Evolutionary conservation across 1,140 invertebrate genomes (phyloP), one percentile per base, ranked within the genome.

Genomic region (Papilio polytes): DNA sequence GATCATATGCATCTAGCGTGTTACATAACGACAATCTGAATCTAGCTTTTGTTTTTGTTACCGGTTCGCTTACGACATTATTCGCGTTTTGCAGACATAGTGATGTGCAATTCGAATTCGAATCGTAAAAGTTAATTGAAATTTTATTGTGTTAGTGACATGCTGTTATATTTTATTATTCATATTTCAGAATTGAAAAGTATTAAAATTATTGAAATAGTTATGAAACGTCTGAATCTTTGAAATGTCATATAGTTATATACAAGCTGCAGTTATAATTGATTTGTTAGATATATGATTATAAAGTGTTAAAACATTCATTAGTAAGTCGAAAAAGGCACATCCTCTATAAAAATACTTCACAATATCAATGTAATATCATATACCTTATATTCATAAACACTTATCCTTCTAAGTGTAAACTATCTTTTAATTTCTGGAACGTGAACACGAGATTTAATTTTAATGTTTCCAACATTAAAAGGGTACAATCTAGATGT

Each of bases 1-100:
- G 18, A 13, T 78, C 59, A 63, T 78, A 59, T 78, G 56, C 41
- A 78, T 76, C 74, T 51, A 76, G 44, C 74, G 20, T 20, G 56
- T 78, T 78, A 78, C 77, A 66, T 78, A 78, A 78, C 22, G 31
- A 56, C 51, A 78, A 78, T 78, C 74, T 77, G 20, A 63, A 63
- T 78, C 77, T 63, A 66, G 36, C 53, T 63, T 78, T 63, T 44
- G 77, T 63, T 66, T 78, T 78, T 63, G 77, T 78, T 78, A 78
- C 77, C 31, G 18, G 74, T 31, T 76, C n/a, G n/a, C 44, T 46
- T 76, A 76, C 44, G n/a, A 51, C 44, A 46, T 15, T 44, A 20
- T 46, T n/a, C n/a, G 48, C 18, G 44, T 51, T 51, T 76, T 76
- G 46, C 20, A 76, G 51, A 76, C 44, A 31, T 53, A 26, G 72